Base-by-base conservation (phyloP, 2,888 invertebrate species). In the Biston betularia region DNA sequence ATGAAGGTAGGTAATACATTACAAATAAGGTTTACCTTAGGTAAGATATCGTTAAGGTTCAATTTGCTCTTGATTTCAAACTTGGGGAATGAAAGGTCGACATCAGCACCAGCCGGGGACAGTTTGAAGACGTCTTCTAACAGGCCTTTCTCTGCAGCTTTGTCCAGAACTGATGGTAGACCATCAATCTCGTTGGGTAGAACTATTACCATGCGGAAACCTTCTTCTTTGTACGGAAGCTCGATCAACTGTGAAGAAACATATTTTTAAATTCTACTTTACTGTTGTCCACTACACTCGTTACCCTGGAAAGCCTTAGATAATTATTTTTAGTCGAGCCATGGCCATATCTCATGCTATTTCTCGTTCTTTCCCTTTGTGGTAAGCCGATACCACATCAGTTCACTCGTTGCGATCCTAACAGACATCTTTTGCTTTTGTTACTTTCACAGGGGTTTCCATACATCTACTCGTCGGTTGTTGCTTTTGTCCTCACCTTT, bases 201-300 rank as follows among this genome's bases (percentile, higher is more conserved):
- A 3, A 87, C 78, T 0, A 88, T 68, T 6, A 88, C 78, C 87
- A 88, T 88, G 11, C 88, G 87, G 80, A 87, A 88, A 5, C 81
- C 80, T 0, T 2, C 35, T 61, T 88, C 87, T 72, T 86, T 79
- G 77, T 88, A 88, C 0, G 89, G 88, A 9, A 88, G 77, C 65
- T 88, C 88, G 12, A 88, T 61, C 79, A 88, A 58, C 88, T 88
- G 77, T 9, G 63, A 69, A 68, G 50, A 11, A 65, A 38, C 8
- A 34, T 42, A 1, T 6, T 63, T 42, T 54, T 58, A 10, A 53
- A 12, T 10, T 12, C 15, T 48, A 56, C 38, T 10, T 44, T 24
- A 45, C 11, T n/a, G 44, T 12, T 12, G 12, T 12, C 0, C n/a
- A 45, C 12, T 38, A 9, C 8, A 9, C 35, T 35, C 35, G 35